Conservation (phyloP, 2,888 invertebrate species). For the Cataglyphis rosenhaueri region DNA sequence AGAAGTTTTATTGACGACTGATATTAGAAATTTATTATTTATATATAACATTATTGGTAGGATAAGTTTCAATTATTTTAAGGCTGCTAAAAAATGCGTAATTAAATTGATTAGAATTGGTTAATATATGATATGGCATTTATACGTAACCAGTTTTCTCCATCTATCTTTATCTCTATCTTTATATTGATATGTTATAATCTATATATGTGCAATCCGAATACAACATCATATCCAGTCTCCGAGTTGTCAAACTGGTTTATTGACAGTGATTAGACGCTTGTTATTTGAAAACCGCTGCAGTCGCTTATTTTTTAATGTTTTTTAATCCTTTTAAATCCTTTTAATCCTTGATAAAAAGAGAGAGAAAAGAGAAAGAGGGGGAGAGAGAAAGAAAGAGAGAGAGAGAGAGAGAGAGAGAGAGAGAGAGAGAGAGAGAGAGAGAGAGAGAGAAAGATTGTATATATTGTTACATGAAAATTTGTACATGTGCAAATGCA, state of each 20-base stretch:
- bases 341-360: not conserved
- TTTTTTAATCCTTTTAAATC: not conserved
- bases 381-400: no score
- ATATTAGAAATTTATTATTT: conserved; percentile 21
- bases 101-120: not conserved
- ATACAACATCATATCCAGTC: not conserved
- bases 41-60: not conserved
- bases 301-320: not conserved
- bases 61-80: not conserved
- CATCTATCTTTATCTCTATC: not conserved
- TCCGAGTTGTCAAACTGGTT: conserved; percentile 3
- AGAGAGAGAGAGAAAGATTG: no score
- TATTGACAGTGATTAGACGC: not conserved
- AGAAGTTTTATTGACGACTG: not conserved
- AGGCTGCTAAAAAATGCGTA: not conserved
- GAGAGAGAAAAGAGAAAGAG: no score
- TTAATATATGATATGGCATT: not conserved
- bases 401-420: no score
- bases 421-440: no score
- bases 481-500: not conserved
- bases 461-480: conserved; percentile 8
- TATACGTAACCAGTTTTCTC: conserved; percentile 5
- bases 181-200: not conserved
- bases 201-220: not conserved
- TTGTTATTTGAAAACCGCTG: not conserved